Base-by-base conservation (phyloP, 2,113 vertebrate genomes). In the Hemiprocne comata region DNA sequence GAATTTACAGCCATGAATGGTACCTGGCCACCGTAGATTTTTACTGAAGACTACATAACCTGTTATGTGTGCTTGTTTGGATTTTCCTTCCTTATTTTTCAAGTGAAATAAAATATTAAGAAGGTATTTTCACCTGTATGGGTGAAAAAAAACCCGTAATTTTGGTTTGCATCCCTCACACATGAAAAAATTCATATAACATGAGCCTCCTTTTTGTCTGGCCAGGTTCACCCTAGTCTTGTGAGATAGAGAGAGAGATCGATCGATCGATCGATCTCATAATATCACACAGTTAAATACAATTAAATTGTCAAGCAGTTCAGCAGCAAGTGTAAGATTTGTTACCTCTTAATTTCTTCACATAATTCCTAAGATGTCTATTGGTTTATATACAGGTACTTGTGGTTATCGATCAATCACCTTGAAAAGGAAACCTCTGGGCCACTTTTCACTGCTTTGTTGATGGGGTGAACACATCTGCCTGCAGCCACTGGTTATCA, bases 371-470 rank as follows among this genome's bases (percentile, higher is more conserved):
- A 89, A 96, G 93, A 95, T 92, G n/a, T 38, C 93, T 96, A 57
- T 97, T 98, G 50, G 94, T 97, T 96, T 96, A 95, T 95, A 95
- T 97, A 97, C 97, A 98, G 98, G 98, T 98, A 98, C 98, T 97
- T 97, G 94, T 91, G 50, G 95, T 95, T 97, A 96, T 97, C 95
- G 97, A 97, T 97, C 97, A 97, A 97, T 97, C 97, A 98, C 96
- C 58, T 55, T 71, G 54, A 78, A 73, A 85, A 88, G 88, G 7
- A 87, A 89, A 95, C 72, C 95, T 94, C 61, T 19, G 2, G 89
- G 73, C 57, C 87, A 92, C 29, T 93, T 96, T 96, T 96, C 83
- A 51, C 93, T 88, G 80, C 33, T 92, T 95, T 97, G 53, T 97
- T 97, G 94, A 90, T 85, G 85, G 72, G 86, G 61, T 88, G 61